Conservation (phyloP, 2,113 vertebrate genomes). For the Dicrurus megarhynchus region DNA sequence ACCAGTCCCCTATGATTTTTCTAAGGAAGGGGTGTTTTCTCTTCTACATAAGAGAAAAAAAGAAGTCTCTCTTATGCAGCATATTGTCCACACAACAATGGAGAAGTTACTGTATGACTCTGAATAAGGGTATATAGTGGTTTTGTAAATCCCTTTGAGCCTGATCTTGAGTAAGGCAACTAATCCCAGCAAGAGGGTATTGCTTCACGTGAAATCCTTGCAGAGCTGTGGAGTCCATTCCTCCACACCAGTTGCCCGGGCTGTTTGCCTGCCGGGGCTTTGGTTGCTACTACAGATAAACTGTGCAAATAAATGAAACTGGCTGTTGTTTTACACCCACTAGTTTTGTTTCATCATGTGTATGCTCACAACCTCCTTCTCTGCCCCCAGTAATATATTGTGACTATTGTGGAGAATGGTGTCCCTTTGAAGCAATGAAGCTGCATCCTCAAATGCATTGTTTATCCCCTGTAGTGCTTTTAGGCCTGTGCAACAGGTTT, state of each 20-base stretch:
- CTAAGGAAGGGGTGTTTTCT: not conserved
- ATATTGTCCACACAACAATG: not conserved
- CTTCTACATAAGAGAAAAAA: not conserved
- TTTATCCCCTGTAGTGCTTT: not conserved
- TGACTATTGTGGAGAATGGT: not conserved
- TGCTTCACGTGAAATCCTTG: not conserved
- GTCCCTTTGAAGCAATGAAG: not conserved
- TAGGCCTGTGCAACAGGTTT: not conserved
- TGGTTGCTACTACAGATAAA: not conserved
- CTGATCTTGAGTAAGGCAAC: not conserved
- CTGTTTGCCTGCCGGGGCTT: not conserved
- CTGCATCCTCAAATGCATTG: not conserved
- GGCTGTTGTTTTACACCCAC: not conserved
- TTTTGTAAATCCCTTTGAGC: constrained; percentile 6
- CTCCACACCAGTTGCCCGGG: not conserved
- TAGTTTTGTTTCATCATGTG: not conserved
- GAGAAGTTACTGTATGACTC: not conserved
- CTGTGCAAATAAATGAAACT: not conserved
- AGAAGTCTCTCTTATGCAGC: not conserved
- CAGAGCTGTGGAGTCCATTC: not conserved
- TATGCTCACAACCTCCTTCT: not conserved
- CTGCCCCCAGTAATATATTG: rapidly evolving
- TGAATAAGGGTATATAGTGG: not conserved
- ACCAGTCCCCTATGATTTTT: not conserved
- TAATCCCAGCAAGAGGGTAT: not conserved